Conservation (phyloP, 2,113 vertebrate genomes). For the Morone chrysops region DNA sequence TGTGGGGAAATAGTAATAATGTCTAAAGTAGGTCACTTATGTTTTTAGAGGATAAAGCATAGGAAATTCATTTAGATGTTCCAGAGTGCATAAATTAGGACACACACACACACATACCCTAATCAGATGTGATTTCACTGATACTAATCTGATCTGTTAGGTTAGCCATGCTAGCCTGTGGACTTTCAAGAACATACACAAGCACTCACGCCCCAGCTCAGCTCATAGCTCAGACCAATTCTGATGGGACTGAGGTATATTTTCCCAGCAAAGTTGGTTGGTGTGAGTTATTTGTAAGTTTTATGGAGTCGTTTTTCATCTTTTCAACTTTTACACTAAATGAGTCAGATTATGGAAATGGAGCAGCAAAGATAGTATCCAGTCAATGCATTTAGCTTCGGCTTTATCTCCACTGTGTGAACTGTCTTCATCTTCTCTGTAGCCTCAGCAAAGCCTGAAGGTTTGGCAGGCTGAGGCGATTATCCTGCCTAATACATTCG, state of each 20-base stretch:
- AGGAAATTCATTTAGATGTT: conserved; percentile 76
- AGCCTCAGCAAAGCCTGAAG: conserved; percentile 44
- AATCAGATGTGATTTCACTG: conserved; percentile 73
- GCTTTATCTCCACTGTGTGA: conserved; percentile 42
- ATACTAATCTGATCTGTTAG: conserved; percentile 69
- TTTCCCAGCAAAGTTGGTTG: neutral
- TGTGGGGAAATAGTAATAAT: conserved; percentile 61
- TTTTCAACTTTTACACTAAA: conserved; percentile 16
- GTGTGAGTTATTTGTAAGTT: conserved; percentile 1
- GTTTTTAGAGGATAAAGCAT: conserved; percentile 75
- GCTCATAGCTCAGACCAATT: neutral
- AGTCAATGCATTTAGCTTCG: conserved; percentile 27
- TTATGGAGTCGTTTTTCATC: conserved; percentile 29
- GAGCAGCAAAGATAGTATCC: conserved; percentile 21
- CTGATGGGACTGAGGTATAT: neutral
- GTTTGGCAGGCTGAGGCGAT: conserved; percentile 55
- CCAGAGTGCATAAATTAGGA: conserved; percentile 67
- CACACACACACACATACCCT: conserved; percentile 57
- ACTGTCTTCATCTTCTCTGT: conserved; percentile 40
- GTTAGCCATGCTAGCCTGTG: conserved; percentile 41
- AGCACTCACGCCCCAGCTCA: neutral
- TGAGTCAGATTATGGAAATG: conserved; percentile 18
- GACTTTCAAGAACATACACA: conserved; percentile 55
- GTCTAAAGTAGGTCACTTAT: conserved; percentile 77
- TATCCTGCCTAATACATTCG: conserved; percentile 50